Evolutionary conservation across 2,888 invertebrate genomes (phyloP).

Genomic region (Anagyrus pseudococci): DNA sequence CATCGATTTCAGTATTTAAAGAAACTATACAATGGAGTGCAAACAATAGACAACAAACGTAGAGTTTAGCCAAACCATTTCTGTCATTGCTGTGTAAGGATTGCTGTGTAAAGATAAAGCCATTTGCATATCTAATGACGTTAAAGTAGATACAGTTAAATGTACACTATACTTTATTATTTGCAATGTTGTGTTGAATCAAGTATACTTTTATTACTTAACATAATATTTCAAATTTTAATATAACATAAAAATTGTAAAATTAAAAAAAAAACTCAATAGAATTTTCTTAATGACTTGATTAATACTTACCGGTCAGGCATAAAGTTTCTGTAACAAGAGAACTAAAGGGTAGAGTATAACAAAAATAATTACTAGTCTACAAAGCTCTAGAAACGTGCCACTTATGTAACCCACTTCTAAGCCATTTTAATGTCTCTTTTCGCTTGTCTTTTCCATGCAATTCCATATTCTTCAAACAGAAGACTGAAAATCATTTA

Average conservation of each 20-base stretch:
- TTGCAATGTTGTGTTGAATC: too few relatives aligned
- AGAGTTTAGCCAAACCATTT: slow-evolving; percentile 24
- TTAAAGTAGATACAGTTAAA: too few relatives aligned
- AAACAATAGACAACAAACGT: slow-evolving; percentile 24
- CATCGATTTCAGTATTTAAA: slow-evolving; percentile 33
- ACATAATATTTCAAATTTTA: slow-evolving; percentile 4
- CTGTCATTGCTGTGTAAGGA: slow-evolving; percentile 36
- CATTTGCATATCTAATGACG: slow-evolving; percentile 37
- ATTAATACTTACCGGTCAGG: too few relatives aligned
- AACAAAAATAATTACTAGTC: slow-evolving; percentile 23
- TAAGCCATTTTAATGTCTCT: slow-evolving; percentile 11
- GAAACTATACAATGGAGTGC: slow-evolving; percentile 26
- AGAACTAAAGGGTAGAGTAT: slow-evolving; percentile 14
- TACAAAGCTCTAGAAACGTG: slow-evolving; percentile 31
- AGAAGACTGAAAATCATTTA: not conserved
- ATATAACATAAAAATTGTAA: too few relatives aligned
- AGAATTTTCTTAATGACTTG: too few relatives aligned
- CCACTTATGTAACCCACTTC: slow-evolving; percentile 28
- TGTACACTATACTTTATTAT: too few relatives aligned
- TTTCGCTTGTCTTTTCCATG: slow-evolving; percentile 1
- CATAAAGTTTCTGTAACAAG: too few relatives aligned
- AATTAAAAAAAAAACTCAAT: too few relatives aligned
- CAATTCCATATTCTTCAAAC: not conserved
- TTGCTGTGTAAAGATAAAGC: slow-evolving; percentile 39
- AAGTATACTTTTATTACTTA: slow-evolving; percentile 6